Evolutionary conservation across 2,888 invertebrate species (phyloP).

Genomic region (Loripinus fragilis): DNA sequence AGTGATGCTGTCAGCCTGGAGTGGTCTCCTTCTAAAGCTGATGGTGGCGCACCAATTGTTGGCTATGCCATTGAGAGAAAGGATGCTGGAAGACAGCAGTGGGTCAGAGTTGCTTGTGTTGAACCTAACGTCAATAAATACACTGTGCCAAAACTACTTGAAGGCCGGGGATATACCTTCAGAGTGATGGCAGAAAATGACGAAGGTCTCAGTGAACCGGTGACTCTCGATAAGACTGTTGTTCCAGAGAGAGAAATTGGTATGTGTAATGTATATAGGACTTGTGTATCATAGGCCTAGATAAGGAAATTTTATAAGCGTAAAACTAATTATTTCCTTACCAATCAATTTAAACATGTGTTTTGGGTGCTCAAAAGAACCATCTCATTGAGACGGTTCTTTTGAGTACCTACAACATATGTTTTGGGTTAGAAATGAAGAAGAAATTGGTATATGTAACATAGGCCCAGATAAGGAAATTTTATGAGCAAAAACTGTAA

Average conservation of each 20-base stretch:
- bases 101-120: constrained; percentile 69
- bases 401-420: no score
- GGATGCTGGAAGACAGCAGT: constrained; percentile 84
- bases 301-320: no score
- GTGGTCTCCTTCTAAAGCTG: constrained; percentile 94
- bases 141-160: constrained; percentile 86
- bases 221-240: constrained; percentile 84
- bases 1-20: constrained; percentile 88
- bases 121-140: constrained; percentile 65
- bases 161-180: constrained; percentile 96
- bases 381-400: no score
- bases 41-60: constrained; percentile 88
- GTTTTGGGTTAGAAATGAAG: no score
- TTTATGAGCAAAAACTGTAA: no score
- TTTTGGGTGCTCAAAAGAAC: no score
- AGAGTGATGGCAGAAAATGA: constrained; percentile 93
- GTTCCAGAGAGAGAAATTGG: constrained; percentile 71
- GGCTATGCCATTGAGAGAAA: constrained; percentile 79
- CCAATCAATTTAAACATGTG: no score
- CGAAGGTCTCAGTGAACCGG: constrained; percentile 95
- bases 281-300: no score
- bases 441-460: no score
- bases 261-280: no score
- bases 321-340: no score
- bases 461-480: no score